Base-by-base conservation (phyloP, 2,888 invertebrate species). In the Caenorhabditis plicata region DNA sequence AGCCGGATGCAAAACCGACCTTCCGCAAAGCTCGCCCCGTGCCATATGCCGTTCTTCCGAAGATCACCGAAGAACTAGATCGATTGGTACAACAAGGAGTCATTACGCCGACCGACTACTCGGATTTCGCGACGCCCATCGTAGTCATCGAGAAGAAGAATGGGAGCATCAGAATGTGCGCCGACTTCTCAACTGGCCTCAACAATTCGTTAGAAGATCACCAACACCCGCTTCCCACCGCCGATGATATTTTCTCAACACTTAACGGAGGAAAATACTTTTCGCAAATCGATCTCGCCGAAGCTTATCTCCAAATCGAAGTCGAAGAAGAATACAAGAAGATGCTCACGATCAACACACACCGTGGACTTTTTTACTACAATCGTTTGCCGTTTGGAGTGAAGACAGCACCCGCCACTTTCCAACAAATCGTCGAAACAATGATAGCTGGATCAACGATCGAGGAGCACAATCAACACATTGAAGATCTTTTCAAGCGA, bases 241-340 rank as follows among this genome's bases (percentile, higher is more conserved):
- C 60, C 7, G 70, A 68, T 3, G 65, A 68, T 45, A 38, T 72
- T 2, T 66, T 73, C 26, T 32, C 45, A 7, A 45, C 42, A 5
- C 51, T 71, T n/a, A 58, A 66, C 31, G 67, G 74, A 9, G 52
- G 64, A 2, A 26, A 22, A 15, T 20, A 47, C 29, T 72, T 70
- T 58, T 48, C 64, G 4, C 47, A 56, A 44, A 39, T 72, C 29
- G 74, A 73, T 45, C 35, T 74, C 15, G 33, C 62, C 4, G 69
- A 70, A 11, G 73, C 73, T 1, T 73, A 71, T 33, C 61, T 73
- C 1, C 73, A 73, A 27, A 31, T 73, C 2, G 52, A 52, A 25
- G 19, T 72, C 22, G 63, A 56, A 17, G 65, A 64, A 1, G 50
- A 56, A 8, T 52, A 64, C 5, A 46, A 51, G 31, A 32, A 69